These are phyloP conservation scores for Trachops cirrhosus DNA, from an alignment of 2,797 vertebrate species.

Conservation along the genomic window DNA sequence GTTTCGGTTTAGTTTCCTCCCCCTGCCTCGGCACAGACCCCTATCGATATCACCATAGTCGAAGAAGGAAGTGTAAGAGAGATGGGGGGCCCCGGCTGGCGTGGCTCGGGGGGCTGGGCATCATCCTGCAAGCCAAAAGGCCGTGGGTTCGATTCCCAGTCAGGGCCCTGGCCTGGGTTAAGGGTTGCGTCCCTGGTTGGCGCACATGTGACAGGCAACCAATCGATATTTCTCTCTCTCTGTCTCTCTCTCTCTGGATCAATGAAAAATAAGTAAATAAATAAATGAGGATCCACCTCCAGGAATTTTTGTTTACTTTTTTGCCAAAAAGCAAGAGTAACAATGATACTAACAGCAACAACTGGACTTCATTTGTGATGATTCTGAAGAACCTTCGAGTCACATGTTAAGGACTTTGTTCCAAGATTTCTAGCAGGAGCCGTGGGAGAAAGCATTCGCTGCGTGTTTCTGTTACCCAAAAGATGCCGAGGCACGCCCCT, in stretches of 20 bases:
- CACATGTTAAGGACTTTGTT: neutral
- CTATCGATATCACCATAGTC: conserved; percentile 31
- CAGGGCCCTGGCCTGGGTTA: too few relatives aligned
- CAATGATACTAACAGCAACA: neutral
- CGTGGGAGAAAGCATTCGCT: rapidly evolving
- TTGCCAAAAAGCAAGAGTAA: conserved; percentile 53
- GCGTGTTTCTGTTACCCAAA: neutral
- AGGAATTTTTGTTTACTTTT: conserved; percentile 20
- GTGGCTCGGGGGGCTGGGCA: too few relatives aligned
- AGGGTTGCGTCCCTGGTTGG: too few relatives aligned
- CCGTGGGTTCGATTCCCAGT: too few relatives aligned
- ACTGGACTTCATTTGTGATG: neutral
- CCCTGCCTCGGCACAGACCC: conserved; percentile 20
- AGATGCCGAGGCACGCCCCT: neutral
- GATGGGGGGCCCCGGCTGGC: neutral
- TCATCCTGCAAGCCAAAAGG: too few relatives aligned
- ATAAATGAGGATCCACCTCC: neutral
- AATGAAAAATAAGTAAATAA: too few relatives aligned
- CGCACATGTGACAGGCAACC: too few relatives aligned
- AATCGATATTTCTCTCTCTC: too few relatives aligned
- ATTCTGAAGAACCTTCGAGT: neutral
- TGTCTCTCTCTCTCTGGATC: too few relatives aligned
- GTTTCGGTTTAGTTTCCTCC: neutral
- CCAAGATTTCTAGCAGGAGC: neutral
- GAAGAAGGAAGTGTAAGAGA: neutral